phyloP scores from a whole-genome alignment of 2,888 invertebrate species.

The Bruchidius siliquastri region DNA sequence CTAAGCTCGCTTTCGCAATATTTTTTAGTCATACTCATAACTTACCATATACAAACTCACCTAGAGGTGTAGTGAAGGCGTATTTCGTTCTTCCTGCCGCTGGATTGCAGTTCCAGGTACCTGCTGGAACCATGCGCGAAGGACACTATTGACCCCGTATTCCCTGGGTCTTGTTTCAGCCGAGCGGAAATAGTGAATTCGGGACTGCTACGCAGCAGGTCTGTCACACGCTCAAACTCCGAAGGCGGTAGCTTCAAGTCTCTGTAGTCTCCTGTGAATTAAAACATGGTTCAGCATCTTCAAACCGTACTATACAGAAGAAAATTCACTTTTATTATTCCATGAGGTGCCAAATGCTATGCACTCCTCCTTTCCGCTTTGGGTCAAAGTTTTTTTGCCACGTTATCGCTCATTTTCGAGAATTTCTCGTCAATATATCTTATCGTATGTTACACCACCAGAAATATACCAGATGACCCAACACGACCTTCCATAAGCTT shows the following conservation, averaged over 20 bases:
- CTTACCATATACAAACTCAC: conserved; percentile 3
- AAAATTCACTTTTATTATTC: too few relatives aligned
- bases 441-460: too few relatives aligned
- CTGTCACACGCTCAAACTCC: conserved; percentile 64
- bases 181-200: conserved; percentile 79
- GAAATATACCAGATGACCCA: too few relatives aligned
- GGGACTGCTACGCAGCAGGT: conserved; percentile 64
- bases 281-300: not conserved
- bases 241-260: conserved; percentile 67
- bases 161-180: conserved; percentile 73
- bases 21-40: not conserved
- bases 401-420: too few relatives aligned
- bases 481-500: too few relatives aligned
- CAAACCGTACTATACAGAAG: too few relatives aligned
- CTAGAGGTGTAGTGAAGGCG: conserved; percentile 70
- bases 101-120: conserved; percentile 87
- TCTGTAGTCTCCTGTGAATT: conserved; percentile 61
- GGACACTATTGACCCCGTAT: conserved; percentile 78
- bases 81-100: conserved; percentile 81
- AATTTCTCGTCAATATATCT: too few relatives aligned
- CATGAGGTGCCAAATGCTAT: too few relatives aligned
- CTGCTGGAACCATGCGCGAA: conserved; percentile 79
- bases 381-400: too few relatives aligned
- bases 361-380: too few relatives aligned
- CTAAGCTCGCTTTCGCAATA: too few relatives aligned